Conservation (phyloP, 2,888 invertebrate species). For the Epinotia nisella region DNA sequence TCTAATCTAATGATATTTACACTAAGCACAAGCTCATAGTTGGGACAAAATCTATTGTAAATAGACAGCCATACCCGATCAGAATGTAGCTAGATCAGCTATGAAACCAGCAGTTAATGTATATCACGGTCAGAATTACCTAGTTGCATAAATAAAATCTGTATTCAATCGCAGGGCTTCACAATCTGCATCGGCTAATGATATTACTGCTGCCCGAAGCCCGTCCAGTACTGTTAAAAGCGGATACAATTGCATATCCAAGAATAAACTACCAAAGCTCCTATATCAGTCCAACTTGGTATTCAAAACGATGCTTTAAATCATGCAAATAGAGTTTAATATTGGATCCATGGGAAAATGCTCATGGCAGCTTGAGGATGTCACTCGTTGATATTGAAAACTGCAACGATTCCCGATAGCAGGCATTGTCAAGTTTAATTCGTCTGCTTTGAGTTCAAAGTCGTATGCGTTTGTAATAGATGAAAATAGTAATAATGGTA, state of each 20-base stretch:
- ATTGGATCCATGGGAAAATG: background rate
- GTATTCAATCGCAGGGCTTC: constrained; percentile 23
- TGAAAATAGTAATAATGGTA: constrained; percentile 26
- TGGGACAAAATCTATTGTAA: too few species aligned
- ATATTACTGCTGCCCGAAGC: constrained; percentile 38
- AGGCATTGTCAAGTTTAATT: constrained; percentile 7
- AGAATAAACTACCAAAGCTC: background rate
- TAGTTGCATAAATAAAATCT: constrained; percentile 20
- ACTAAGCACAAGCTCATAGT: too few species aligned
- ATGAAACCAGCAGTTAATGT: background rate
- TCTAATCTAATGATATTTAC: too few species aligned
- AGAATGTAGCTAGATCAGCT: background rate
- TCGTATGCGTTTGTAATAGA: background rate
- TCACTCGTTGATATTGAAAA: background rate
- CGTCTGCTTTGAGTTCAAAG: background rate
- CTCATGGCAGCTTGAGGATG: background rate
- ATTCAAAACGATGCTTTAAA: background rate
- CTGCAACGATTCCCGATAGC: background rate
- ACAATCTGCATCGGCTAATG: constrained; percentile 38
- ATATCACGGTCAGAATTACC: background rate
- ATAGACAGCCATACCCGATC: background rate
- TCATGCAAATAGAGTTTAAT: background rate
- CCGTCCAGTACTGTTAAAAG: constrained; percentile 33
- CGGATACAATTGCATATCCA: constrained; percentile 37
- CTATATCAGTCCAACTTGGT: background rate